Evolutionary conservation across 1,140 invertebrate genomes (phyloP).

Genomic region (Anadara kagoshimensis): DNA sequence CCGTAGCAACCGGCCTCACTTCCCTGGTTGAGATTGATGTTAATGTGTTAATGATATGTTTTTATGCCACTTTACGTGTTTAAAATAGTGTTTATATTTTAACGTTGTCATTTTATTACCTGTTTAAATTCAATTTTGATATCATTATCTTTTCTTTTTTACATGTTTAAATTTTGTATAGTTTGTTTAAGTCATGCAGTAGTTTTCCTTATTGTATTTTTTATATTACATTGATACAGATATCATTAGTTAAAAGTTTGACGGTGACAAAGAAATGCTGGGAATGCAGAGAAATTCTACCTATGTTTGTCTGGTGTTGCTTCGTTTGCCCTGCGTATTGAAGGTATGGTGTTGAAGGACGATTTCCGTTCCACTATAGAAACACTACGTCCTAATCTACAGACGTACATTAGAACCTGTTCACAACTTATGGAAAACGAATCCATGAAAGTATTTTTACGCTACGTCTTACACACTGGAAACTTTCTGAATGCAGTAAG

Average conservation of each 20-base stretch:
- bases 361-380: constrained; percentile 94
- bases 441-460: constrained; percentile 68
- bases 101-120: too few relatives aligned
- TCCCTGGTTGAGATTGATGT: too few relatives aligned
- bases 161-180: background rate
- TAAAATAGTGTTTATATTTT: too few relatives aligned
- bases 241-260: constrained; percentile 57
- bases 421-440: constrained; percentile 72
- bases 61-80: too few relatives aligned
- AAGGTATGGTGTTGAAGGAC: constrained; percentile 89
- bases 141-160: background rate
- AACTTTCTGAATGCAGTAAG: constrained; percentile 74
- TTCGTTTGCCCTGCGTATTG: constrained; percentile 93
- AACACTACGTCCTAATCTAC: constrained; percentile 93
- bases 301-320: constrained; percentile 49
- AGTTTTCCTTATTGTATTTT: background rate
- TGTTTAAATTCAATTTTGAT: background rate
- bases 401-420: constrained; percentile 91
- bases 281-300: constrained; percentile 70
- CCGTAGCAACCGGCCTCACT: too few relatives aligned
- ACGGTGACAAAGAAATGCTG: constrained; percentile 62
- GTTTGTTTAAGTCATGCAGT: background rate
- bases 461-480: constrained; percentile 68
- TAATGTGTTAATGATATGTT: too few relatives aligned
- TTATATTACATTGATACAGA: constrained; percentile 43